Percentiles rank a stretch among this genome's conserved stretches.
Conservation (phyloP, 1,140 invertebrate genomes). For the Ganaspis sp. region DNA sequence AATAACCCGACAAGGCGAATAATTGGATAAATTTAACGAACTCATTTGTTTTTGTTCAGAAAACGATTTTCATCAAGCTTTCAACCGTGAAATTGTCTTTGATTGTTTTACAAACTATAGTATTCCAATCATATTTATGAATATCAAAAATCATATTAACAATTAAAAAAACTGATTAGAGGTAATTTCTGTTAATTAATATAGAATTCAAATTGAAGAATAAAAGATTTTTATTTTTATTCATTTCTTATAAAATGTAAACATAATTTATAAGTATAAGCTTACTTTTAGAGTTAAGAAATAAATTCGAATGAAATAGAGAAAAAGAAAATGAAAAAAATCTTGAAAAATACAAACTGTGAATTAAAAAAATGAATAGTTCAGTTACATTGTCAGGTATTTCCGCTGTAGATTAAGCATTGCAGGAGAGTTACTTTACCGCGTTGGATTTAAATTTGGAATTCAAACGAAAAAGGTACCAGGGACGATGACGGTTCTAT, state of each 20-base stretch:
- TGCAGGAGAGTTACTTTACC: background rate
- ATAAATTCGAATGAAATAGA: background rate
- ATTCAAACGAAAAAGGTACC: conserved; percentile 5
- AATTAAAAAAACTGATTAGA: no score
- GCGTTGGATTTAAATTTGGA: conserved; percentile 4
- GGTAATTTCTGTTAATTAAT: no score
- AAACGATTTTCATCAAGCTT: background rate
- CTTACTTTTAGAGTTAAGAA: no score
- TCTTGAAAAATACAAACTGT: background rate
- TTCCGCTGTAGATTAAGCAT: background rate
- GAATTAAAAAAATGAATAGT: background rate
- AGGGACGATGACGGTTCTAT: background rate
- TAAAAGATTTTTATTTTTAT: no score
- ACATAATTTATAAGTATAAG: no score
- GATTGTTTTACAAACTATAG: background rate
- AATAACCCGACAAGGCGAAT: background rate
- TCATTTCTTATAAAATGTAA: no score
- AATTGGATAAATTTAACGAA: background rate
- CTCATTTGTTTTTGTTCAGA: background rate
- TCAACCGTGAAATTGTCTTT: background rate
- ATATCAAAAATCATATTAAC: no score
- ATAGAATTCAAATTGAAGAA: no score
- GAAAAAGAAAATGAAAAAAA: background rate
- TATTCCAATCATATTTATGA: background rate
- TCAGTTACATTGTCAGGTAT: background rate